These are phyloP conservation scores for Apteryx owenii DNA, from an alignment of 2,113 vertebrate species.

Conservation along the genomic window DNA sequence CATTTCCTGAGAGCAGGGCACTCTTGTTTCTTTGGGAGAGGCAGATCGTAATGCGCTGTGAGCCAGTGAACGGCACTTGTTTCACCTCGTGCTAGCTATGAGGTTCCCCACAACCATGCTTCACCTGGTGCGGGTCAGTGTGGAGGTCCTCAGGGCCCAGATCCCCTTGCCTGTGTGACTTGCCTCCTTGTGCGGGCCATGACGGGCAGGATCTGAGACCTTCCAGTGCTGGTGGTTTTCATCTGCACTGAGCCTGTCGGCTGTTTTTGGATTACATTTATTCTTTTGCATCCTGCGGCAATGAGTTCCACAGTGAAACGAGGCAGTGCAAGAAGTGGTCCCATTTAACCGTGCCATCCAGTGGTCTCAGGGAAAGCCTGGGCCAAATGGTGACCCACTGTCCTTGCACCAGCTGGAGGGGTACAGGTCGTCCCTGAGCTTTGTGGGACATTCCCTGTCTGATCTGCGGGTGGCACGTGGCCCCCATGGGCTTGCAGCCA, in stretches of 20 bases:
- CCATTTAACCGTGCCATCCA: background rate
- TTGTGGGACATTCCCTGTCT: background rate
- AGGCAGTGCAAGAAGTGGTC: background rate
- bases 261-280: background rate
- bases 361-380: too few species aligned
- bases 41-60: background rate
- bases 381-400: background rate
- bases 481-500: background rate
- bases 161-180: too few species aligned
- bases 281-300: background rate
- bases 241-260: too few species aligned
- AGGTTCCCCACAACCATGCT: too few species aligned
- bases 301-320: too few species aligned
- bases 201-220: background rate
- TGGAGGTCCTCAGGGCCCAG: too few species aligned
- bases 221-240: background rate
- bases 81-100: background rate
- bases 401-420: background rate
- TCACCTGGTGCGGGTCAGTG: too few species aligned
- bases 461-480: background rate
- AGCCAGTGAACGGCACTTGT: background rate
- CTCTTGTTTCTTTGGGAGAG: background rate
- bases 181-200: background rate
- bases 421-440: background rate
- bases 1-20: background rate